Evolutionary conservation across 2,797 vertebrate genomes (phyloP).

Genomic region (Acipenser transmontanus): DNA sequence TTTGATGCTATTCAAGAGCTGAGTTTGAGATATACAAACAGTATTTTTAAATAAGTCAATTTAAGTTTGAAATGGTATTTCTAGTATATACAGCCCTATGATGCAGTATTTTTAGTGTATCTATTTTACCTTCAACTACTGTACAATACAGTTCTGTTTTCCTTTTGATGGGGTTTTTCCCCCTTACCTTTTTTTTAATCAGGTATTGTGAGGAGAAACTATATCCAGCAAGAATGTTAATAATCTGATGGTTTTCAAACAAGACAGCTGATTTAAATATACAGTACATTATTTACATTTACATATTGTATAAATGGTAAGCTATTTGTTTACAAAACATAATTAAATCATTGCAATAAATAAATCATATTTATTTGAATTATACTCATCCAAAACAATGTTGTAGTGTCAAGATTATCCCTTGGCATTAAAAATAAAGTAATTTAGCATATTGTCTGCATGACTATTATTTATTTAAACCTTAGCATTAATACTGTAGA

Average conservation of each 20-base stretch:
- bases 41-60: too few species aligned
- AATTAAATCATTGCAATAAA: constrained; percentile 47
- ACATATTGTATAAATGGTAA: constrained; percentile 61
- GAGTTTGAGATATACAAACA: too few species aligned
- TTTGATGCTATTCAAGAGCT: too few species aligned
- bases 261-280: constrained; percentile 54
- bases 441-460: constrained; percentile 41
- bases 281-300: constrained; percentile 61
- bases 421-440: constrained; percentile 66
- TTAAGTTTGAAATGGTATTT: too few species aligned
- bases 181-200: too few species aligned
- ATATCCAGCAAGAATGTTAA: too few species aligned
- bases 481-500: constrained; percentile 66
- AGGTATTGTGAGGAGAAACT: too few species aligned
- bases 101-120: too few species aligned
- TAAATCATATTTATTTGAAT: constrained; percentile 56
- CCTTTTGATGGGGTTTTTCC: too few species aligned
- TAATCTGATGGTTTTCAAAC: constrained; percentile 25
- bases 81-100: too few species aligned
- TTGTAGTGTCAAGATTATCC: constrained; percentile 48
- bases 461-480: constrained; percentile 60
- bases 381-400: constrained; percentile 41
- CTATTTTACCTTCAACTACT: too few species aligned
- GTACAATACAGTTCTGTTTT: too few species aligned
- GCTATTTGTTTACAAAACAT: constrained; percentile 73